Evolutionary conservation across 1,140 invertebrate species (phyloP), one percentile per base, ranked within the genome.

Genomic region (Dendroctonus ponderosae): DNA sequence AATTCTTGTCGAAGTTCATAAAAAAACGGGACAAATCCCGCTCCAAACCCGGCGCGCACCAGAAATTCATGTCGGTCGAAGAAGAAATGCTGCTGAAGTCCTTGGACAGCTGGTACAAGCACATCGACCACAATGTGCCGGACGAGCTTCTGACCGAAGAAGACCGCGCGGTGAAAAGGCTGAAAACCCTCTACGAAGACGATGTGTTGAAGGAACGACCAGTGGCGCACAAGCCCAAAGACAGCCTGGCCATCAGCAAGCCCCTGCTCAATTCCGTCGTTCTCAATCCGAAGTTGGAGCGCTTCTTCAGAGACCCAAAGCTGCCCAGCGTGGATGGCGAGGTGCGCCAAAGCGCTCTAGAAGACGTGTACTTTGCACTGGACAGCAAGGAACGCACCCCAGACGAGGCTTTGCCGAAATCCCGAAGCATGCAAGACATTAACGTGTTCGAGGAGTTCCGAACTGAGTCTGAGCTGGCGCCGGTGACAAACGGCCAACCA

Each of bases 201-300:
- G 71, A 75, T 11, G 38, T 26, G 7, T 58, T 68, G 7, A 68
- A 60, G 48, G 58, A 44, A 46, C 75, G 71, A 66, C 74, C 72
- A 6, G 63, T 73, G 2, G 74, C 75, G 12, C 68, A 67, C 6
- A 75, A 73, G 57, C 68, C 74, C 0, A 73, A 76, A 64, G 67
- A 74, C 37, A 61, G 70, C 11, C 53, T 76, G 7, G 76, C 73
- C 2, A 76, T 78, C 6, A 77, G 75, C 53, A 74, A 72, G 60
- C 76, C 76, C 5, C 63, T 76, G 8, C 48, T 76, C 12, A 64
- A 72, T 39, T 78, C 76, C 3, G 76, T 78, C 8, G 62, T 74
- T 7, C 53, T 62, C 5, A 76, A 78, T 63, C 74, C 74, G 0
- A 74, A 71, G 42, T 53, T 76, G 38, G 64, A 72, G 14, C 54